Conservation (phyloP, 1,140 invertebrate genomes). For the Ceratina australensis region DNA sequence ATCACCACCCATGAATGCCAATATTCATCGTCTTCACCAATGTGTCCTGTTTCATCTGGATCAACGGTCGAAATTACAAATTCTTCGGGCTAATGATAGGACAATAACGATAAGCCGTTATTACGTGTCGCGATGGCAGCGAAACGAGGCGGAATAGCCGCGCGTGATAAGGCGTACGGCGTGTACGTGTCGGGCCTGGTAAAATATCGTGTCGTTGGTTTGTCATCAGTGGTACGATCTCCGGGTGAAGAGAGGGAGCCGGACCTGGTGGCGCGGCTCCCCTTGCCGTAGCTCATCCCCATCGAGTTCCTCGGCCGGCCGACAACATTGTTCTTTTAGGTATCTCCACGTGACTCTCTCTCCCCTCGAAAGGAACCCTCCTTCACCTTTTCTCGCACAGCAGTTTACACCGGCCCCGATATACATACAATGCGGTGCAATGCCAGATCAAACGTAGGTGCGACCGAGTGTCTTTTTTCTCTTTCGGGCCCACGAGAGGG, state of each 20-base stretch:
- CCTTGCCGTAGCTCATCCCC: conserved; percentile 31
- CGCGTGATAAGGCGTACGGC: too few species aligned
- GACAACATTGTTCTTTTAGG: conserved; percentile 66
- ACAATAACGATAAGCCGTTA: too few species aligned
- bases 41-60: too few species aligned
- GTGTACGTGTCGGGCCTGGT: background rate
- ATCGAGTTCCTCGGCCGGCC: background rate
- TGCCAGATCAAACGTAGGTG: conserved; percentile 61
- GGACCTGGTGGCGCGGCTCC: conserved; percentile 33
- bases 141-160: too few species aligned
- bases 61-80: too few species aligned
- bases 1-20: too few species aligned
- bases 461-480: conserved; percentile 33
- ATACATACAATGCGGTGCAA: conserved; percentile 74
- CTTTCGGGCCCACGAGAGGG: conserved; percentile 10
- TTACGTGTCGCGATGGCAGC: background rate
- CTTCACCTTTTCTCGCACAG: conserved; percentile 1
- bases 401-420: conserved; percentile 57
- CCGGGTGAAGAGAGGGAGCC: conserved; percentile 43
- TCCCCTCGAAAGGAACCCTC: background rate
- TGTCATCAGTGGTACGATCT: conserved; percentile 56
- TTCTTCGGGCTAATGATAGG: too few species aligned
- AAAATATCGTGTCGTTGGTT: conserved; percentile 51
- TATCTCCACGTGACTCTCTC: conserved; percentile 15
- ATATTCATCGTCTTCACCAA: too few species aligned